Conservation (phyloP, 2,797 vertebrate genomes). For the Trachurus trachurus region DNA sequence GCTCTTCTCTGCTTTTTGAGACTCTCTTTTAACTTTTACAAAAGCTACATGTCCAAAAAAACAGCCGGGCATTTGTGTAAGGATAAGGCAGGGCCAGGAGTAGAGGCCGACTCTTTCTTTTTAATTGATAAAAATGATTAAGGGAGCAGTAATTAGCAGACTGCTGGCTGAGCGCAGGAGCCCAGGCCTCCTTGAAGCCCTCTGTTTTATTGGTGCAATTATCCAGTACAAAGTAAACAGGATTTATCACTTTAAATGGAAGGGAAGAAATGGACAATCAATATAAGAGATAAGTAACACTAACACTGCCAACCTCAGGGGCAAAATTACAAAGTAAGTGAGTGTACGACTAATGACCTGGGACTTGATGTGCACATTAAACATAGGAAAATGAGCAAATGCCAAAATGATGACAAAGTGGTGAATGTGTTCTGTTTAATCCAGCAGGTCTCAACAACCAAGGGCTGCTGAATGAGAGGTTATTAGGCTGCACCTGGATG, state of each 20-base stretch:
- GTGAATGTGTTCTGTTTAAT: not conserved
- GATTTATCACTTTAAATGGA: slow-evolving; percentile 18
- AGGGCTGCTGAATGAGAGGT: not conserved
- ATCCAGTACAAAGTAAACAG: slow-evolving; percentile 1
- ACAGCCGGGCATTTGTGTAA: not conserved
- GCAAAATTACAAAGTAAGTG: not conserved
- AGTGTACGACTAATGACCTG: not conserved
- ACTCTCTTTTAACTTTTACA: not conserved
- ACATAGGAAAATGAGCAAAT: no score
- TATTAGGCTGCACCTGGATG: not conserved
- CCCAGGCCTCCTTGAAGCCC: not conserved
- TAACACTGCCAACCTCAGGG: not conserved
- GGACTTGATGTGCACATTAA: not conserved
- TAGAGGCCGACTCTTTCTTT: slow-evolving; percentile 1
- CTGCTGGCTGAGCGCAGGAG: not conserved
- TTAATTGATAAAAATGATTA: slow-evolving; percentile 6
- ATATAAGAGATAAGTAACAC: slow-evolving; percentile 11
- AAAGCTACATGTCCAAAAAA: not conserved
- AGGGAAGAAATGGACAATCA: not conserved
- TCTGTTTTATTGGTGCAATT: slow-evolving; percentile 2
- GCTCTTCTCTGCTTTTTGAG: not conserved
- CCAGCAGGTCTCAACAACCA: not conserved
- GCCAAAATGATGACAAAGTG: not conserved
- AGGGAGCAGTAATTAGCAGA: not conserved
- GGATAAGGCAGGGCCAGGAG: not conserved